A percentile compares a stretch with the other conserved stretches of the same genome.
Evolutionary conservation across 2,797 vertebrate genomes (phyloP).

Genomic region (Sardinella longiceps): DNA sequence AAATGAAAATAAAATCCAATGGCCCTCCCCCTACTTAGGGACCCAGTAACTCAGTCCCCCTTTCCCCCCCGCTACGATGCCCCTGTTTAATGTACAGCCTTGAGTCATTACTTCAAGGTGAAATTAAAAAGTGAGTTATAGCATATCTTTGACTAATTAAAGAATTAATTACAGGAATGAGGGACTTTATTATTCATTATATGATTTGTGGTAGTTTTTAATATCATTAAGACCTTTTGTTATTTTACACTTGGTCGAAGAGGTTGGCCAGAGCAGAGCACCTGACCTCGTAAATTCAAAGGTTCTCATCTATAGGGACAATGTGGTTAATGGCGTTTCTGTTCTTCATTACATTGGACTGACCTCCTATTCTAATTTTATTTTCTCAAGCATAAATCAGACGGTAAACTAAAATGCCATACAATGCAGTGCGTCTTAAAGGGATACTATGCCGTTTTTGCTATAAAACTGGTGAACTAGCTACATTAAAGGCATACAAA

Average conservation of each 20-base stretch:
- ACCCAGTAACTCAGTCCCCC: too few relatives aligned
- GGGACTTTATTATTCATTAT: background rate
- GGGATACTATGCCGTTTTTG: too few relatives aligned
- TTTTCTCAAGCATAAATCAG: background rate
- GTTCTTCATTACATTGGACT: background rate
- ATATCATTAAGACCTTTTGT: background rate
- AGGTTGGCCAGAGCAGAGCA: background rate
- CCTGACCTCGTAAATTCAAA: background rate
- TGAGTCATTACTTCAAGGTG: background rate
- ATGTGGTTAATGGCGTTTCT: background rate
- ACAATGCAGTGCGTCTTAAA: too few relatives aligned
- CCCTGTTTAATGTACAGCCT: background rate
- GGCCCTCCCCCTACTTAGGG: too few relatives aligned
- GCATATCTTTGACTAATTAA: background rate
- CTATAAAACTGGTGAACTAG: too few relatives aligned
- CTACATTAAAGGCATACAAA: too few relatives aligned
- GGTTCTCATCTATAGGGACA: background rate
- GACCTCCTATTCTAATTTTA: background rate
- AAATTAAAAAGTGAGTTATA: background rate
- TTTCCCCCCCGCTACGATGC: too few relatives aligned
- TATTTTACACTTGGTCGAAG: background rate
- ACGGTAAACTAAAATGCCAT: background rate
- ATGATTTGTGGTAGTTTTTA: background rate
- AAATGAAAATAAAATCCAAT: too few relatives aligned
- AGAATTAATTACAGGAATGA: background rate